Conservation (phyloP, 1,140 invertebrate species). For the Drosophila nigrodunni region DNA sequence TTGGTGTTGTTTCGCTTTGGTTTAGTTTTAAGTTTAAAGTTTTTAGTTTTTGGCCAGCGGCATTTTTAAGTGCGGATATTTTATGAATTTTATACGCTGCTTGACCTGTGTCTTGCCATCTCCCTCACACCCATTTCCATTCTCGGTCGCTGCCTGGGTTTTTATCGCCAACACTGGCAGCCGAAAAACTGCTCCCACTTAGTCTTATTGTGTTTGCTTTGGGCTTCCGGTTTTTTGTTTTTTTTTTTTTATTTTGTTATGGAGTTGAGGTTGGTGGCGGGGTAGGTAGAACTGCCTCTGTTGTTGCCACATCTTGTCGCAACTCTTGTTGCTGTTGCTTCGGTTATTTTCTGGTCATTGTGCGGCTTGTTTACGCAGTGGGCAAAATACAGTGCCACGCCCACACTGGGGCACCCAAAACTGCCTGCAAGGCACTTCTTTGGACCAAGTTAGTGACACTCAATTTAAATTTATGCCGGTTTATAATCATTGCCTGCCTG, state of each 20-base stretch:
- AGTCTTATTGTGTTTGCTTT: slow-evolving; percentile 67
- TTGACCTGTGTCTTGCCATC: slow-evolving; percentile 52
- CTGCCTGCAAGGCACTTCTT: slow-evolving; percentile 11
- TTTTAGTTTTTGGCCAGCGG: slow-evolving; percentile 57
- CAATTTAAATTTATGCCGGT: slow-evolving; percentile 69
- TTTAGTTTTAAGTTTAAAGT: slow-evolving; percentile 55
- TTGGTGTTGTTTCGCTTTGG: slow-evolving; percentile 16
- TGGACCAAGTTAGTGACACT: slow-evolving; percentile 59
- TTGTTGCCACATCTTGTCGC: slow-evolving; percentile 46
- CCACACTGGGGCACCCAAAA: not conserved
- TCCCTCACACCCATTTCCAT: not conserved
- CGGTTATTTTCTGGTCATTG: slow-evolving; percentile 66
- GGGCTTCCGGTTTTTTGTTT: slow-evolving; percentile 30
- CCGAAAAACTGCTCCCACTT: slow-evolving; percentile 48
- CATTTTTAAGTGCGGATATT: slow-evolving; percentile 75
- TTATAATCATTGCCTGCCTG: slow-evolving; percentile 65
- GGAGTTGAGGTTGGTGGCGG: slow-evolving; percentile 2
- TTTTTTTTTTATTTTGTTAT: no score
- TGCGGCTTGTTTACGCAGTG: slow-evolving; percentile 62
- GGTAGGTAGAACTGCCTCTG: slow-evolving; percentile 1
- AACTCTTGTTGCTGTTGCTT: slow-evolving; percentile 51
- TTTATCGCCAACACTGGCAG: slow-evolving; percentile 6
- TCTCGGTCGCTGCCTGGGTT: not conserved
- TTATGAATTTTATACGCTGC: slow-evolving; percentile 81
- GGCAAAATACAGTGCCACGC: slow-evolving; percentile 20